A percentile compares a stretch with the other conserved stretches of the same genome.
phyloP scores from a whole-genome alignment of 2,113 vertebrate species.

The Prietella phreatophila region DNA sequence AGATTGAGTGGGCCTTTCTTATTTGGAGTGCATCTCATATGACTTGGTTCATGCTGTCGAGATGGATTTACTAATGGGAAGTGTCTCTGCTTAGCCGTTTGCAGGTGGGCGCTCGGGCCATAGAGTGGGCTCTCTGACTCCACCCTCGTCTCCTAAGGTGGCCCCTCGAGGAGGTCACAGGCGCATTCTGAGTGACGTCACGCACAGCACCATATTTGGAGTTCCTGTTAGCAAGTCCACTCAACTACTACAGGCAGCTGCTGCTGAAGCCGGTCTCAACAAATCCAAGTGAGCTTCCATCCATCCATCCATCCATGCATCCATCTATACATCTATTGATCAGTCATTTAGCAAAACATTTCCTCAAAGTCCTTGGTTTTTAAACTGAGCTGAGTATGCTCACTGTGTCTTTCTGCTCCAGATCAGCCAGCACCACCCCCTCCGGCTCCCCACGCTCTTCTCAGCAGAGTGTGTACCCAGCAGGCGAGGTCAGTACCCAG shows the following conservation, averaged over 20 bases:
- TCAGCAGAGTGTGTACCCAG: slow-evolving; percentile 75
- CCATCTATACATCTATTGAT: slow-evolving; percentile 9
- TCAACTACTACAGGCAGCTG: slow-evolving; percentile 92
- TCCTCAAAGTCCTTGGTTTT: not conserved
- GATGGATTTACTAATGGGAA: not conserved
- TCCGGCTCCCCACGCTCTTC: slow-evolving; percentile 82
- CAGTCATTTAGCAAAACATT: not conserved
- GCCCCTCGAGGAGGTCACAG: slow-evolving; percentile 88
- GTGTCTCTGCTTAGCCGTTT: not conserved
- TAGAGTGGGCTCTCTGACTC: slow-evolving; percentile 90
- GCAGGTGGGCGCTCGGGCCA: slow-evolving; percentile 62
- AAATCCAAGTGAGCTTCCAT: slow-evolving; percentile 87
- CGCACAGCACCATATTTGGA: slow-evolving; percentile 93
- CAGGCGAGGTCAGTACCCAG: slow-evolving; percentile 50
- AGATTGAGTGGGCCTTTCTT: not conserved
- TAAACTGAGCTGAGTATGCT: slow-evolving; percentile 1
- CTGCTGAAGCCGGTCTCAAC: slow-evolving; percentile 95
- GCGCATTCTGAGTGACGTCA: slow-evolving; percentile 95
- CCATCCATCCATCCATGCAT: not conserved
- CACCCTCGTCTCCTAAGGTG: slow-evolving; percentile 92
- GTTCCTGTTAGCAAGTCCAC: slow-evolving; percentile 97
- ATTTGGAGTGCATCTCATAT: not conserved
- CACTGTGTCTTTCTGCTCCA: slow-evolving; percentile 58
- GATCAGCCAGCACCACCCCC: slow-evolving; percentile 95
- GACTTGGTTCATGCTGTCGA: not conserved